phyloP scores from a whole-genome alignment of 2,113 vertebrate species.

The Maccullochella peelii region DNA sequence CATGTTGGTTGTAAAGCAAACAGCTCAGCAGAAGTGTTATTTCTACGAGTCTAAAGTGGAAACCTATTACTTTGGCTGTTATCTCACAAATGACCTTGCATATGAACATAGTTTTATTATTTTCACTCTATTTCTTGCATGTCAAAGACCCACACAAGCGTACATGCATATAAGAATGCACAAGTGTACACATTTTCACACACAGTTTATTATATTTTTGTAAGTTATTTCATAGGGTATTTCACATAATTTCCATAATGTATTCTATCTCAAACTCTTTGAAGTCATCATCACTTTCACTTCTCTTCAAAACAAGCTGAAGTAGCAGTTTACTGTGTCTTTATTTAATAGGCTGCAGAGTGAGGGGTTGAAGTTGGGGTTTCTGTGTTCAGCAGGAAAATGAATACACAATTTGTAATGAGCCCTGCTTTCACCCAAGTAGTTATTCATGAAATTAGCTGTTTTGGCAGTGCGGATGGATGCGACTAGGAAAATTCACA shows the following conservation, averaged over 20 bases:
- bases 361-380: slow-evolving; percentile 34
- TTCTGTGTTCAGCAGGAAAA: slow-evolving; percentile 60
- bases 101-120: background rate
- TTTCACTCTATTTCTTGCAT: slow-evolving; percentile 10
- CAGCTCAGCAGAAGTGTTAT: slow-evolving; percentile 55
- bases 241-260: slow-evolving; percentile 54
- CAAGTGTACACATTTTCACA: background rate
- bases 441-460: slow-evolving; percentile 58
- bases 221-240: too few species aligned
- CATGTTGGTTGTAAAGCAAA: slow-evolving; percentile 68
- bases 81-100: background rate
- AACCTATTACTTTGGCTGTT: slow-evolving; percentile 48
- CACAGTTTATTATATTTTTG: slow-evolving; percentile 13
- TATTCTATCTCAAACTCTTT: slow-evolving; percentile 55
- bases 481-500: slow-evolving; percentile 31
- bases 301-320: slow-evolving; percentile 52
- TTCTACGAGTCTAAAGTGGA: slow-evolving; percentile 37
- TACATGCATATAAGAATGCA: background rate
- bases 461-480: slow-evolving; percentile 26
- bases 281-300: slow-evolving; percentile 57
- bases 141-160: background rate
- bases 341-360: slow-evolving; percentile 66
- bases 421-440: slow-evolving; percentile 54
- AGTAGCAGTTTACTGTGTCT: slow-evolving; percentile 66
- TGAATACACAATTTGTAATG: slow-evolving; percentile 71